A percentile compares a stretch with the other conserved stretches of the same genome.
Evolutionary conservation across 2,113 vertebrate species (phyloP).

Genomic region (Bucco capensis): DNA sequence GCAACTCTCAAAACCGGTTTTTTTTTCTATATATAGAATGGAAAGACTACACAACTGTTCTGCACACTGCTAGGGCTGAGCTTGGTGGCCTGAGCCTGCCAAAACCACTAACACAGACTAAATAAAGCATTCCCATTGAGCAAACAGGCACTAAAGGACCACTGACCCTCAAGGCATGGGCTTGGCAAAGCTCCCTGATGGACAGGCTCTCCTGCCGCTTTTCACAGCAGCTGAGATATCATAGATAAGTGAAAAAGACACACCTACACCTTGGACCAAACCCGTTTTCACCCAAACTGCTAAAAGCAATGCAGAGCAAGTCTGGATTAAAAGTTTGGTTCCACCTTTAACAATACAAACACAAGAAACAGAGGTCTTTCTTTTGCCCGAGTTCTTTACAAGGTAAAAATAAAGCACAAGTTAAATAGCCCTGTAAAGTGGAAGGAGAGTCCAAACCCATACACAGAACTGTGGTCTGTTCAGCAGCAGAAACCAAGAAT

Average conservation of each 20-base stretch:
- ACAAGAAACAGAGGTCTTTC: neutral
- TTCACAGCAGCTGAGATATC: neutral
- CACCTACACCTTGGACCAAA: neutral
- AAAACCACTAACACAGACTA: neutral
- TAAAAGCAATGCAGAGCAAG: neutral
- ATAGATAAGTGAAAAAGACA: neutral
- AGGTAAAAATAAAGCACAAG: neutral
- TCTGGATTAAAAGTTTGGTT: neutral
- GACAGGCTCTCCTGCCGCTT: neutral
- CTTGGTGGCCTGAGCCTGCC: neutral
- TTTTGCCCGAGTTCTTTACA: neutral
- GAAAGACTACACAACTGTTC: neutral
- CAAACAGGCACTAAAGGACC: neutral
- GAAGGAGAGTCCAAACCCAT: neutral
- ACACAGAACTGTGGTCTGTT: neutral
- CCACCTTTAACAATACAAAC: neutral
- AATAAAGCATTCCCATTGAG: neutral
- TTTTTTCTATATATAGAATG: neutral
- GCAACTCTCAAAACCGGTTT: neutral
- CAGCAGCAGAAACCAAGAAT: fast-evolving
- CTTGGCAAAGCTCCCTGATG: neutral
- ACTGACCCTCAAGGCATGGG: neutral
- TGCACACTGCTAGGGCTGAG: neutral
- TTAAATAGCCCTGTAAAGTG: neutral
- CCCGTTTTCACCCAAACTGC: neutral